Evolutionary conservation across 2,888 invertebrate genomes (phyloP), one percentile per base, ranked within the genome.

Genomic region (Acrocera orbiculus): DNA sequence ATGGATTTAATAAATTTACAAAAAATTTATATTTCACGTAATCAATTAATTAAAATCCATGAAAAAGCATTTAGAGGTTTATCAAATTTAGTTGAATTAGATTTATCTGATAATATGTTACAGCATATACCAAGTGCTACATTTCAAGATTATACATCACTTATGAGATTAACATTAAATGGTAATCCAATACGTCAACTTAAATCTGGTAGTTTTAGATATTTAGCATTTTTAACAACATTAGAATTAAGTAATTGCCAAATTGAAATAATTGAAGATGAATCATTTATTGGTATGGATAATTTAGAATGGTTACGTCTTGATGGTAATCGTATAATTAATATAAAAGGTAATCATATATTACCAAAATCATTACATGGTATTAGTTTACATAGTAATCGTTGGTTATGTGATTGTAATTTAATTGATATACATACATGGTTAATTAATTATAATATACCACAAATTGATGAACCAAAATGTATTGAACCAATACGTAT

Each of bases 321-420:
- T 46, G 77, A 86, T 48, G 79, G 78, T 43, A 90, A 90, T 62
- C 70, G 70, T 48, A 67, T 90, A 50, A 70, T 72, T 36, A 70
- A 70, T 47, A 70, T 85, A 46, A 69, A 71, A 50, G 79, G 77
- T 29, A 66, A 65, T 37, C 69, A 70, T 50, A 71, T 79, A 47
- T 65, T 82, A 33, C 81, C 83, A n/a, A 73, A 73, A 40, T 72
- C 73, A 30, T 62, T 87, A 45, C 75, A 80, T 47, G 83, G 81
- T 37, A 70, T 87, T 37, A 76, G 80, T 48, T 62, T 89, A 44
- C 78, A 86, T 54, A 77, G 76, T 54, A 89, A 89, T 66, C 77
- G 79, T 43, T 89, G 87, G 89, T 69, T 73, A 45, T 89, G 89
- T 59, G 83, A 87, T 58, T 89, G 89, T 57, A 70, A 75, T 46